Conservation (phyloP, 2,113 vertebrate genomes). For the Oxyruncus cristatus region DNA sequence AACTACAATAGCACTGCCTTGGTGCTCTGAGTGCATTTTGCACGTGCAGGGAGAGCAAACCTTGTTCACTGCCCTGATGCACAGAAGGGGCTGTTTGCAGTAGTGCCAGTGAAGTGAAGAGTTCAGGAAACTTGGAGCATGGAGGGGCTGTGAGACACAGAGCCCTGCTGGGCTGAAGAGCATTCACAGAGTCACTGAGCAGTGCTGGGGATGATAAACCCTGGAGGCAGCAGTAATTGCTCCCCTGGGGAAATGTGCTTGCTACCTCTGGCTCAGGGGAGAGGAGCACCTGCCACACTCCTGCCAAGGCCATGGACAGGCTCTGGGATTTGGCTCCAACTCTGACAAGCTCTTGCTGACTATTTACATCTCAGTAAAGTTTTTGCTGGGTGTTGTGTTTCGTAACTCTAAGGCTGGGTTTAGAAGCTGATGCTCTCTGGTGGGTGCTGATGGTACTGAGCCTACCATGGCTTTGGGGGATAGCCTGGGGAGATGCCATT, state of each 20-base stretch:
- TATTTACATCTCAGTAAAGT: background rate
- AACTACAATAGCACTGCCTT: background rate
- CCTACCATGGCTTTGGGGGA: background rate
- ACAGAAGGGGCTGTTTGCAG: background rate
- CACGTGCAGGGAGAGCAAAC: background rate
- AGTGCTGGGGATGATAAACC: fast-evolving
- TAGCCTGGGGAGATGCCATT: too few species aligned
- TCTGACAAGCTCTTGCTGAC: background rate
- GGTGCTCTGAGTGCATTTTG: background rate
- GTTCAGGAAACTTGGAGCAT: background rate
- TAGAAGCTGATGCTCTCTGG: background rate
- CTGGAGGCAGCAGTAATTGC: background rate
- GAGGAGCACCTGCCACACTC: background rate
- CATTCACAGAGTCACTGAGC: fast-evolving
- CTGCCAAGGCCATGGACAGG: background rate
- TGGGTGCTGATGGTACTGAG: background rate
- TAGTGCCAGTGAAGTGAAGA: background rate
- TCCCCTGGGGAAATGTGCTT: background rate
- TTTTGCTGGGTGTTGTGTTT: background rate
- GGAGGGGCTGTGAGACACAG: background rate
- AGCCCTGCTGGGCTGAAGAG: background rate
- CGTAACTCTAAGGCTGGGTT: fast-evolving
- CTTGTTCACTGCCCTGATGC: background rate
- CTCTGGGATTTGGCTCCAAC: background rate
- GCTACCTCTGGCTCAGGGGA: background rate